Evolutionary conservation across 2,797 vertebrate species (phyloP).

Genomic region (Danio albolineatus): DNA sequence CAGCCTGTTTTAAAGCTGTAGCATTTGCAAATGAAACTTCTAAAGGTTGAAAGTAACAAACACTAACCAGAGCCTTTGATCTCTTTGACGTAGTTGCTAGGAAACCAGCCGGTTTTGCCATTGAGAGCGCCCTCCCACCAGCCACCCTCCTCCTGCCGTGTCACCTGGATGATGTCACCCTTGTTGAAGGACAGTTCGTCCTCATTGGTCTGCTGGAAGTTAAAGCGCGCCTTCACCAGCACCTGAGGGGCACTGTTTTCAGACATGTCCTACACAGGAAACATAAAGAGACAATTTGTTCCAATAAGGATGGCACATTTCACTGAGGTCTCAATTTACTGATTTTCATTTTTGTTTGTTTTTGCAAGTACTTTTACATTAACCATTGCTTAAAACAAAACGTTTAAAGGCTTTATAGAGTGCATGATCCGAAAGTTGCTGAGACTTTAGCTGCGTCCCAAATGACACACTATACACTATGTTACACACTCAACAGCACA

Average conservation of each 20-base stretch:
- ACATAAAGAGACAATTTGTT: background rate
- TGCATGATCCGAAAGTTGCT: too few relatives aligned
- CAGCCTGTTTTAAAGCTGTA: background rate
- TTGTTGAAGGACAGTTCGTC: constrained; percentile 96
- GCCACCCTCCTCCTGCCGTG: constrained; percentile 95
- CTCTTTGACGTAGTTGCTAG: constrained; percentile 98
- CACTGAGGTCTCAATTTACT: background rate
- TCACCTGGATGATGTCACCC: constrained; percentile 94
- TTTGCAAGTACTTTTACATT: constrained; percentile 12
- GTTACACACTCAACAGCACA: too few relatives aligned
- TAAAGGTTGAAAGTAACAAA: background rate
- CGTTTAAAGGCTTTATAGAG: too few relatives aligned
- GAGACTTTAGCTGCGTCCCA: too few relatives aligned
- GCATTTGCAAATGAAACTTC: background rate
- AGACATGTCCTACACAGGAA: constrained; percentile 90
- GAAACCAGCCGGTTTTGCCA: constrained; percentile 96
- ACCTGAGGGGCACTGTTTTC: constrained; percentile 91
- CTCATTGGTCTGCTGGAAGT: constrained; percentile 97
- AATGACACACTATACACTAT: too few relatives aligned
- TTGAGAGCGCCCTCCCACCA: constrained; percentile 96
- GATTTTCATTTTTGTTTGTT: too few relatives aligned
- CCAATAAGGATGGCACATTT: background rate
- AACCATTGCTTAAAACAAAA: background rate
- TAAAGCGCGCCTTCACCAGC: constrained; percentile 94
- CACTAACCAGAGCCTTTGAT: constrained; percentile 93